Evolutionary conservation across 2,113 vertebrate genomes (phyloP).

Genomic region (Tinamus guttatus): DNA sequence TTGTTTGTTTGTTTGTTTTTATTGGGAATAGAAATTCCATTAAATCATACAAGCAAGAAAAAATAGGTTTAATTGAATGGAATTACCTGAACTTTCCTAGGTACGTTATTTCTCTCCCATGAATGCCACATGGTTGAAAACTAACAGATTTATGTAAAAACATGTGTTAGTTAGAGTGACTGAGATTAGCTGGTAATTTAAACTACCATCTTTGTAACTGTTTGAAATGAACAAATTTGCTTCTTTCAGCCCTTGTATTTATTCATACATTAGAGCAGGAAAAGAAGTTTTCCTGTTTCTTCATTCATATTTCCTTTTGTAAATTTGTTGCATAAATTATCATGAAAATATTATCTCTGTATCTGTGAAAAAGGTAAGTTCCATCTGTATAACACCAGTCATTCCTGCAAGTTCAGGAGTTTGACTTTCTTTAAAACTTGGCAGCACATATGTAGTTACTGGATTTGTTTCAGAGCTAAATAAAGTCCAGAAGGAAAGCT

Average conservation of each 20-base stretch:
- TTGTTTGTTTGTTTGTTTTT: not conserved
- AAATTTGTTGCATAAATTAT: not conserved
- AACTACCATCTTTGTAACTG: not conserved
- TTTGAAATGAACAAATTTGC: not conserved
- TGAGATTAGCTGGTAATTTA: not conserved
- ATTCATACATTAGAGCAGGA: not conserved
- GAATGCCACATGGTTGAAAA: not conserved
- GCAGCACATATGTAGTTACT: not conserved
- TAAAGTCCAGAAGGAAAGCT: not conserved
- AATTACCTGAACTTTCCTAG: not conserved
- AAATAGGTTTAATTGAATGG: not conserved
- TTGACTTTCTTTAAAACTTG: constrained; percentile 29
- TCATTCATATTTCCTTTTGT: not conserved
- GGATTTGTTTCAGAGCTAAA: not conserved
- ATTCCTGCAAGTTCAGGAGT: constrained; percentile 19
- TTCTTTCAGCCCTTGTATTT: not conserved
- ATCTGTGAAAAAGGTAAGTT: not conserved
- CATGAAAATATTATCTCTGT: not conserved
- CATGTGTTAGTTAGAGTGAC: not conserved
- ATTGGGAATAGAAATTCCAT: not conserved
- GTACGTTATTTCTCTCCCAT: not conserved
- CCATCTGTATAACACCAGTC: not conserved
- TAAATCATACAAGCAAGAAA: not conserved
- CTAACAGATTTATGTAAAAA: not conserved
- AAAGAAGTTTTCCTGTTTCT: not conserved